These are phyloP conservation scores for Echinarachnius parma DNA, from an alignment of 53 echinoderm and acorn worm species.

Conservation along the genomic window DNA sequence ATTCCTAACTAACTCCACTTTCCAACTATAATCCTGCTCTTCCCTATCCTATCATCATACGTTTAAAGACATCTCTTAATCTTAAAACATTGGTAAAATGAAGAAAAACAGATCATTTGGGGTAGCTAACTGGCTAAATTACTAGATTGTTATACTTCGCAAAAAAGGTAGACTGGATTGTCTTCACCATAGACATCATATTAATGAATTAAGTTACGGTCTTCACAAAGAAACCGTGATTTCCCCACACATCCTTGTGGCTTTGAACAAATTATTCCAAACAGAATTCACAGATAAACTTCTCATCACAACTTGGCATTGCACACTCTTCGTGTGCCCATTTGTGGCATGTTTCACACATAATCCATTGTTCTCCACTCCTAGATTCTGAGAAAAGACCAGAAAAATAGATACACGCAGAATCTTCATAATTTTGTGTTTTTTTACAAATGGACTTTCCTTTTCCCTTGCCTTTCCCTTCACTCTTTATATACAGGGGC, in stretches of 20 bases:
- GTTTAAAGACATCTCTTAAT: background rate
- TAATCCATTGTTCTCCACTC: constrained; percentile 17
- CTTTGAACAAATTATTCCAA: constrained; percentile 3
- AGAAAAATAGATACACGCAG: constrained; percentile 13
- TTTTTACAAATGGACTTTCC: background rate
- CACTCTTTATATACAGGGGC: too few species aligned
- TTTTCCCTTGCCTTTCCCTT: constrained; percentile 8
- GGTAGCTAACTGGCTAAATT: background rate
- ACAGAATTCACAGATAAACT: constrained; percentile 18
- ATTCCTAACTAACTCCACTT: background rate
- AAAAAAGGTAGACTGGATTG: background rate
- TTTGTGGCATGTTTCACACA: constrained; percentile 4
- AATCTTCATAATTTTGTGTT: constrained; percentile 5
- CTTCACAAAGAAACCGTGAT: background rate
- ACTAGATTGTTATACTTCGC: background rate
- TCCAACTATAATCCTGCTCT: too few species aligned
- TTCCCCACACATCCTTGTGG: constrained; percentile 1
- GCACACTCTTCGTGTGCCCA: constrained; percentile 15
- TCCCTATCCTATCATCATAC: too few species aligned
- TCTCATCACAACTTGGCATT: constrained; percentile 1
- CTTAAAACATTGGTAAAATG: background rate
- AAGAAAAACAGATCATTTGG: background rate
- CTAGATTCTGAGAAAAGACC: constrained; percentile 12
- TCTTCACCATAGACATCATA: constrained; percentile 1
- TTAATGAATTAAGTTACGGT: background rate